A percentile compares a stretch with the other conserved stretches of the same genome.
Conservation (phyloP, 2,888 invertebrate genomes). For the Campoplex capitator region DNA sequence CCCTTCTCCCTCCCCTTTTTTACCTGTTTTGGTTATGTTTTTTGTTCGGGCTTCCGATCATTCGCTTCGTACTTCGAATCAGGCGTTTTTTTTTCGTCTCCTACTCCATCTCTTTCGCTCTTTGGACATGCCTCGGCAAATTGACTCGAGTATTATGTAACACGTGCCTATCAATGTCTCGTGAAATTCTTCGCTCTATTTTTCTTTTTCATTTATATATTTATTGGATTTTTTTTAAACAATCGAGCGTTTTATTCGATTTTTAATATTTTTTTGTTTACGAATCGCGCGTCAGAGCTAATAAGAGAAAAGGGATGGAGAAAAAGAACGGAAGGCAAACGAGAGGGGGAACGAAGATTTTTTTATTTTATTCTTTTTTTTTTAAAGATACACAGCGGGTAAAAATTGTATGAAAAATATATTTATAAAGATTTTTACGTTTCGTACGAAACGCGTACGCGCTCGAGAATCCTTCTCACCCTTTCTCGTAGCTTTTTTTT, state of each 20-base stretch:
- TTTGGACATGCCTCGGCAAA: constrained; percentile 37
- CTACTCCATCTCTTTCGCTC: background rate
- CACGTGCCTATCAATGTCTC: background rate
- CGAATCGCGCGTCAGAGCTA: background rate
- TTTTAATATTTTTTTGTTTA: background rate
- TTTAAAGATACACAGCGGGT: background rate
- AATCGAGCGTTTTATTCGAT: background rate
- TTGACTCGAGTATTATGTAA: constrained; percentile 59
- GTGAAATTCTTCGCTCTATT: background rate
- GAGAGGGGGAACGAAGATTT: background rate
- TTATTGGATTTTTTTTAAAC: background rate
- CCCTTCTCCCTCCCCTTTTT: background rate
- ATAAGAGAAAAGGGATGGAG: background rate
- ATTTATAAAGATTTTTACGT: background rate
- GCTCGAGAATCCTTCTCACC: constrained; percentile 46
- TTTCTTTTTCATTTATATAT: background rate
- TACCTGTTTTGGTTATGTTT: background rate
- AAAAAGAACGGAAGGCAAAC: background rate
- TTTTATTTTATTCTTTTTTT: background rate
- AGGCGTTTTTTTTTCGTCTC: background rate
- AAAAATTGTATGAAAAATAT: constrained; percentile 15
- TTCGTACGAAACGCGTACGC: constrained; percentile 52
- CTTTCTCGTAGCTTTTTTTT: background rate
- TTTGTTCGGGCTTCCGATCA: constrained; percentile 9
- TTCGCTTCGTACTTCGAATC: constrained; percentile 7